A percentile compares a stretch with the other conserved stretches of the same genome.
Conservation (phyloP, 2,888 invertebrate species). For the Syrphus vitripennis region DNA sequence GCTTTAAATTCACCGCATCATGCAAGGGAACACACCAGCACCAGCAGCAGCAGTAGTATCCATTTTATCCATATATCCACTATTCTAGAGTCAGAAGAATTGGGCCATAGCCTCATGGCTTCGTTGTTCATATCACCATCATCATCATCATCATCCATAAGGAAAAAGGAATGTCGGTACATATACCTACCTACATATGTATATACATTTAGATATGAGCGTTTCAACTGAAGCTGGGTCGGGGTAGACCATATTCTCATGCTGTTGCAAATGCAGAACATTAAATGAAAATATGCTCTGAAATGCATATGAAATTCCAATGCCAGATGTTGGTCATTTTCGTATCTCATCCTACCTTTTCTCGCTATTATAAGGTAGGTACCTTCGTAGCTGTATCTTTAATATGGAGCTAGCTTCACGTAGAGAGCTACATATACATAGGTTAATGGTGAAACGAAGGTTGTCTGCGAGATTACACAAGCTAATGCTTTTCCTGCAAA, state of each 20-base stretch:
- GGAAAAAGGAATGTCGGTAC: constrained; percentile 10
- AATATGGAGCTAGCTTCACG: neutral
- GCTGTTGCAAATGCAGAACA: constrained; percentile 59
- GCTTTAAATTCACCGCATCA: constrained; percentile 50
- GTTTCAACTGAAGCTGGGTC: neutral
- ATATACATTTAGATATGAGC: neutral
- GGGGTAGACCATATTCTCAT: constrained; percentile 33
- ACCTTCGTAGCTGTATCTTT: neutral
- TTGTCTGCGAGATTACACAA: constrained; percentile 37
- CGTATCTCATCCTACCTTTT: constrained; percentile 8
- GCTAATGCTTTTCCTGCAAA: constrained; percentile 35
- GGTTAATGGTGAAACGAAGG: constrained; percentile 50
- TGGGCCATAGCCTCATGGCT: neutral
- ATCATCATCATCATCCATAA: neutral
- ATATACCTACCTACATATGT: too few species aligned
- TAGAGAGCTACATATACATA: neutral
- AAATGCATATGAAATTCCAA: constrained; percentile 58
- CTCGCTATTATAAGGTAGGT: neutral
- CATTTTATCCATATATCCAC: constrained; percentile 13
- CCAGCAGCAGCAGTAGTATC: neutral
- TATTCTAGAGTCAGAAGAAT: neutral
- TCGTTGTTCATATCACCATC: neutral
- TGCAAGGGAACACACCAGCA: constrained; percentile 7
- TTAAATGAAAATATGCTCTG: constrained; percentile 65
- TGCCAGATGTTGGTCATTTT: constrained; percentile 67